Base-by-base conservation (phyloP, 2,888 invertebrate species). In the Luperina nickerlii region DNA sequence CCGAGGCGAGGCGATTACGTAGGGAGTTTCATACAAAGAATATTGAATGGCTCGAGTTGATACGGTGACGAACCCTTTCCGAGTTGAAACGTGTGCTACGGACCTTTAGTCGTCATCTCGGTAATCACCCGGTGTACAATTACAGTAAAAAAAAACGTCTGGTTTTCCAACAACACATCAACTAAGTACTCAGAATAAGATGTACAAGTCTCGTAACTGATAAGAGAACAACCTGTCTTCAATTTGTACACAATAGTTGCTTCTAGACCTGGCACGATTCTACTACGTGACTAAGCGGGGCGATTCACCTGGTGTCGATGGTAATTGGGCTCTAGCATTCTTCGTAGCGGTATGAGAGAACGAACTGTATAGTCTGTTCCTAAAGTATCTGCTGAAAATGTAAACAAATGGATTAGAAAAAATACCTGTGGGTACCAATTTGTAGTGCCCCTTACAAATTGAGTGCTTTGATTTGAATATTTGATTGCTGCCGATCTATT, bases 221-320 rank as follows among this genome's bases (percentile, higher is more conserved):
- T 83, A 86, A 75, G 74, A 45, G 71, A 67, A 32, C 51, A 82
- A 76, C 63, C 80, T 77, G 77, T 83, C 86, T 83, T 85, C 69
- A 85, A 67, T 81, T 86, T 76, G 66, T 83, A 77, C 72, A 75
- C 77, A 86, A 86, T 80, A 77, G 80, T 83, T 54, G 60, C 83
- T 83, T 80, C 66, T 48, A 42, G 86, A 85, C 80, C 83, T 80
- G n/a, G 72, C 83, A 86, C 86, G 86, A 71, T 32, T 51, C 13
- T 67, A 27, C 57, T 83, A 86, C 86, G 85, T 85, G 86, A 85
- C 80, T 75, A 88, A 90, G 86, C 86, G 74, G 63, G 79, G 78
- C 82, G 80, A 76, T 78, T 86, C 75, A 81, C 82, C 83, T 84
- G 87, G 79, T 78, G 76, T 79, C 70, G 76, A 83, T 84, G 74